These are phyloP conservation scores for Enteromius argenteus DNA, from an alignment of 2,797 vertebrate genomes.

Conservation along the genomic window DNA sequence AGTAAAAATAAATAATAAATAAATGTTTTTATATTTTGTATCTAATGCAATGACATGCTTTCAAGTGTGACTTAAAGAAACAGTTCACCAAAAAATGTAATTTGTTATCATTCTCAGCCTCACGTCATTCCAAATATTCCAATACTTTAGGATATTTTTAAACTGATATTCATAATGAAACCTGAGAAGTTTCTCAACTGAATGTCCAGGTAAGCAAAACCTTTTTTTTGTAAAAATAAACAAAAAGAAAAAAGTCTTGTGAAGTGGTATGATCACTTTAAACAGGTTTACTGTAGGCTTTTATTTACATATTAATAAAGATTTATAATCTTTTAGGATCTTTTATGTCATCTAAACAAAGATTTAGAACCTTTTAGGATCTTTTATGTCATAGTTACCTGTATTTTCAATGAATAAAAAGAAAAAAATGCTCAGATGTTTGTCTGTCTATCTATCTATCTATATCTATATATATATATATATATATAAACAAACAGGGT, in stretches of 20 bases:
- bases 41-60: not conserved
- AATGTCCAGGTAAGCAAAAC: not conserved
- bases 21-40: not conserved
- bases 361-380: not conserved
- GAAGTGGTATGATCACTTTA: not conserved
- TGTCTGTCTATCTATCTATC: too few relatives aligned
- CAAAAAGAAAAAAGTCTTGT: not conserved
- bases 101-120: not conserved
- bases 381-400: not conserved
- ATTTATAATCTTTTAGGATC: too few relatives aligned
- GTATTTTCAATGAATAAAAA: not conserved
- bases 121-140: not conserved
- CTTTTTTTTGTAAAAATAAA: not conserved
- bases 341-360: not conserved
- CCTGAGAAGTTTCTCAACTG: not conserved
- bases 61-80: not conserved
- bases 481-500: too few relatives aligned
- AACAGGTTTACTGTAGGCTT: not conserved
- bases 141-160: not conserved
- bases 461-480: too few relatives aligned
- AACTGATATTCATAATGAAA: not conserved
- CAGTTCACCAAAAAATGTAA: not conserved
- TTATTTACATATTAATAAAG: not conserved
- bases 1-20: not conserved
- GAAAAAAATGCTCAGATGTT: not conserved